These are phyloP conservation scores for Hemichromis elongatus DNA, from an alignment of 2,113 vertebrate species.

Conservation along the genomic window DNA sequence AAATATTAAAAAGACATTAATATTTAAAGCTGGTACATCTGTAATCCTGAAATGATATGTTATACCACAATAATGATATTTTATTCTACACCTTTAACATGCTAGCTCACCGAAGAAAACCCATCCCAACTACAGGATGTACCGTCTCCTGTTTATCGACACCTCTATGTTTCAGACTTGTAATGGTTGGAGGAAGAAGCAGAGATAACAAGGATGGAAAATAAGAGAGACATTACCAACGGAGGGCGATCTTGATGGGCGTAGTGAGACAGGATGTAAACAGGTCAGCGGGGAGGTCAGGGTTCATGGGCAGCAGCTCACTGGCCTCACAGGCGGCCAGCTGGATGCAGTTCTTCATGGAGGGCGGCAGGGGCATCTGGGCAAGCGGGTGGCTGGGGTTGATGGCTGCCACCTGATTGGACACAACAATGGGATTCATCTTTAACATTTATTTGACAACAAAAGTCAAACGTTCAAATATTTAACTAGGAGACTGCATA, in stretches of 20 bases:
- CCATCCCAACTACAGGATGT: background rate
- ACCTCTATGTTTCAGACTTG: background rate
- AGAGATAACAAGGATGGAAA: background rate
- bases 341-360: constrained; percentile 99
- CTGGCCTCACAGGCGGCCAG: constrained; percentile 93
- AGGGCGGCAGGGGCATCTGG: constrained; percentile 95
- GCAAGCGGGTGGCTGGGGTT: constrained; percentile 96
- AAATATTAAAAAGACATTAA: background rate
- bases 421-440: background rate
- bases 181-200: background rate
- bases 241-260: constrained; percentile 94
- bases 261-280: constrained; percentile 99
- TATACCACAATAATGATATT: background rate
- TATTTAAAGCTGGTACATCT: background rate
- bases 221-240: constrained; percentile 79
- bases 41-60: background rate
- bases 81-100: background rate
- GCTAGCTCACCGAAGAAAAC: background rate
- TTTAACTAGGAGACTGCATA: background rate
- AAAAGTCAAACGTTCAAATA: background rate
- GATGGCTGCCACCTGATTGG: constrained; percentile 89
- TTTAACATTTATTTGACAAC: background rate
- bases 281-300: constrained; percentile 92
- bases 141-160: background rate
- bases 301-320: constrained; percentile 97